Conservation (phyloP, 2,113 vertebrate species). For the Semicossyphus pulcher region DNA sequence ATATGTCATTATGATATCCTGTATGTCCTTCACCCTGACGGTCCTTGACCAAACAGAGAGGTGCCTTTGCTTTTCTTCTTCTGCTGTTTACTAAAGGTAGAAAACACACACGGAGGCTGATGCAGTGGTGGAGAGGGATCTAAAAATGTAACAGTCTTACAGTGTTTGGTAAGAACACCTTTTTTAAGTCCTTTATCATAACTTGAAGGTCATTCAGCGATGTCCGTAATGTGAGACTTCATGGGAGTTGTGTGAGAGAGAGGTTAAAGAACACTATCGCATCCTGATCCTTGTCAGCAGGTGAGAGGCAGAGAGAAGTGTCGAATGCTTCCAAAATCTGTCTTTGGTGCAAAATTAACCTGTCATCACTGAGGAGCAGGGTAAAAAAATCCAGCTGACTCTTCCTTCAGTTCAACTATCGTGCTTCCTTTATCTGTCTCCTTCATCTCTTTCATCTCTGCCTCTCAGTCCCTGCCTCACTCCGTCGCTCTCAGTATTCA, state of each 20-base stretch:
- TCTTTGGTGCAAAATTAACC: conserved; percentile 64
- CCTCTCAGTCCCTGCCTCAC: conserved; percentile 52
- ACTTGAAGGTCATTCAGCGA: conserved; percentile 21
- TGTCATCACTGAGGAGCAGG: conserved; percentile 57
- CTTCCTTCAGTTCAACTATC: conserved; percentile 47
- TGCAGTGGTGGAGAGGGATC: conserved; percentile 9
- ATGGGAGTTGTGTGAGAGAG: conserved; percentile 31
- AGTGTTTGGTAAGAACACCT: conserved; percentile 21
- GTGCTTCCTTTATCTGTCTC: conserved; percentile 37
- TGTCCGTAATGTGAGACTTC: conserved; percentile 14
- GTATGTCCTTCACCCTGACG: conserved; percentile 84
- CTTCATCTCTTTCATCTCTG: conserved; percentile 65
- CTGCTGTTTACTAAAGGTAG: conserved; percentile 57
- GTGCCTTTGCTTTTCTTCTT: conserved; percentile 58
- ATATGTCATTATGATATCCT: conserved; percentile 86
- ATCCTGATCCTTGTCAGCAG: conserved; percentile 59
- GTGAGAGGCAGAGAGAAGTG: conserved; percentile 39
- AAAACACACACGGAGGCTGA: conserved; percentile 31
- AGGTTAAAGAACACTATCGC: conserved; percentile 52
- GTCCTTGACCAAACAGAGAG: conserved; percentile 82
- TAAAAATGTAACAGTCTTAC: conserved; percentile 3
- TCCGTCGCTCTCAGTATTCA: conserved; percentile 53
- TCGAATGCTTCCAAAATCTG: conserved; percentile 42
- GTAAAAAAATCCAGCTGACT: conserved; percentile 55
- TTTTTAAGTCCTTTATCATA: conserved; percentile 3